Evolutionary conservation across 2,797 vertebrate genomes (phyloP).

Genomic region (Enteromius anoplus): DNA sequence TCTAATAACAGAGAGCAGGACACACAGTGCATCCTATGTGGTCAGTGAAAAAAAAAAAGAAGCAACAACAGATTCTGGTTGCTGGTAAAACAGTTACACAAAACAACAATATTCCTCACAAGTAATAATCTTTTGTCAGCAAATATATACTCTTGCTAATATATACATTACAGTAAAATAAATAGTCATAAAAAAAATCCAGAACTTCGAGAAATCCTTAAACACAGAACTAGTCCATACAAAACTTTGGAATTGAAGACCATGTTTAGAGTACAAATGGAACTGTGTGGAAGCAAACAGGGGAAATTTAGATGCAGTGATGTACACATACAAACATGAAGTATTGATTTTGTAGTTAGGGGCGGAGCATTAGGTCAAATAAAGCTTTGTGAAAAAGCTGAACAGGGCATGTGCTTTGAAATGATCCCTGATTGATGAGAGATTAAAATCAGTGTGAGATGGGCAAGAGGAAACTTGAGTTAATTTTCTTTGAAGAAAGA

Average conservation of each 20-base stretch:
- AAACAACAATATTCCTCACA: slow-evolving; percentile 82
- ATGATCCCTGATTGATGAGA: slow-evolving; percentile 39
- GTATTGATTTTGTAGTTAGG: slow-evolving; percentile 63
- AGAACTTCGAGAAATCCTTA: slow-evolving; percentile 78
- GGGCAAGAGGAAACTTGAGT: slow-evolving; percentile 46
- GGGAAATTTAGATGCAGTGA: slow-evolving; percentile 62
- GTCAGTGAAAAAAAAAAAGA: slow-evolving; percentile 73
- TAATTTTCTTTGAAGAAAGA: slow-evolving; percentile 39
- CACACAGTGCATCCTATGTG: slow-evolving; percentile 75
- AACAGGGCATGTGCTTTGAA: slow-evolving; percentile 40
- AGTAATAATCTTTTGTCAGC: slow-evolving; percentile 70
- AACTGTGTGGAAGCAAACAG: slow-evolving; percentile 66
- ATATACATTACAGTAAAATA: slow-evolving; percentile 93
- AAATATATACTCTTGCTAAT: slow-evolving; percentile 95
- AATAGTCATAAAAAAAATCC: slow-evolving; percentile 90
- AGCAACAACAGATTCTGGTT: slow-evolving; percentile 72
- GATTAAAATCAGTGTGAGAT: slow-evolving; percentile 44
- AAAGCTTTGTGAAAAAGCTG: slow-evolving; percentile 26
- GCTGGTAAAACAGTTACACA: slow-evolving; percentile 81
- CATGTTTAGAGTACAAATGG: slow-evolving; percentile 62
- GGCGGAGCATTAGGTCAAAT: slow-evolving; percentile 54
- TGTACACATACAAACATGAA: slow-evolving; percentile 56
- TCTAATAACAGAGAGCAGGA: slow-evolving; percentile 82
- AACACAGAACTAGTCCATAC: slow-evolving; percentile 83
- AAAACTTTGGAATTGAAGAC: slow-evolving; percentile 90